Evolutionary conservation across 2,797 vertebrate species (phyloP), one percentile per base, ranked within the genome.

Genomic region (Phrynocephalus vlangalii): DNA sequence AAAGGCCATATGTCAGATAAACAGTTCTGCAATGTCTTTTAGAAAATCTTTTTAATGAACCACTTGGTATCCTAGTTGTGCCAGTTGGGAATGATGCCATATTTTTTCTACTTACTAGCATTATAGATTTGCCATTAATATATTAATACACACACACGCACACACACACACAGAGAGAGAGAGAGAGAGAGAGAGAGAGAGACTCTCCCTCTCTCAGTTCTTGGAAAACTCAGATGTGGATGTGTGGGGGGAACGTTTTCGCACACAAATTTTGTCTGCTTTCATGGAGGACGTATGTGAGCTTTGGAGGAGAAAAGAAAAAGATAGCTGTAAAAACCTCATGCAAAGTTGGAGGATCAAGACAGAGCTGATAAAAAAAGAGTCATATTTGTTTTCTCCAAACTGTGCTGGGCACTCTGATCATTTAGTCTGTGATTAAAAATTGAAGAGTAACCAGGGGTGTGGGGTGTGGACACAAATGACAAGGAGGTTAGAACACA

Each of bases 351-450:
- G 85, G 93, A 86, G 93, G 83, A 91, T 84, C 60, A 91, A 81
- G 92, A 91, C 63, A 72, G 93, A 90, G 92, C 1, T 85, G 82
- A 90, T 85, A 92, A 56, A 88, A 79, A 91, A 82, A 92, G 93
- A 91, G 63, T 90, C 28, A 60, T 91, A 56, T 92, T 95, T 90
- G 84, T 93, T 83, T 91, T 90, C 91, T 91, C 91, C 76, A 90
- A 87, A 90, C 90, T 90, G 88, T 90, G 90, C 93, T 94, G 86
- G 90, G 89, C 86, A 94, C 90, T 92, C 86, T 80, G 84, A 90
- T 94, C 77, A 90, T 94, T 95, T 95, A 88, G 79, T 78, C 80
- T 94, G 88, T 93, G 87, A 95, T 95, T 82, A 94, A 93, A 96
- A 92, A 93, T 91, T 91, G 93, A 52, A 88, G 93, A 92, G 82